Base-by-base conservation (phyloP, 2,888 invertebrate genomes). In the Syrista parreyssii region DNA sequence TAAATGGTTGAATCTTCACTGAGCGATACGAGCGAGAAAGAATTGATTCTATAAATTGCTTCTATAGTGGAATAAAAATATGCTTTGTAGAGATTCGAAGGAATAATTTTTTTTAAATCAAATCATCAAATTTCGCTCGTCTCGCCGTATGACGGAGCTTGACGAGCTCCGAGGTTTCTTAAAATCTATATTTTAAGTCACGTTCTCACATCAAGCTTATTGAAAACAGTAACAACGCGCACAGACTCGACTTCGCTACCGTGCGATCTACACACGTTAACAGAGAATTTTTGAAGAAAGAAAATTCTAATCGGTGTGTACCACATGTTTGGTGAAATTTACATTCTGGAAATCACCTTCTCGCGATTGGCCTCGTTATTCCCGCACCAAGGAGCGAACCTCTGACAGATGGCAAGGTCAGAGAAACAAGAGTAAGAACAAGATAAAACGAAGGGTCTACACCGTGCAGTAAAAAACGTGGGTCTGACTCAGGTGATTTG, bases 401-500 rank as follows among this genome's bases (percentile, higher is more conserved):
- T 23, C 23, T 23, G 40, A 55, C 40, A 23, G 23, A 23, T 6
- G 23, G 0, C 40, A 40, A 12, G 36, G 15, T 40, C 36, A 23
- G 23, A 23, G 23, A 55, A 23, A 55, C 15, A 55, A 23, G 15
- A 55, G 40, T 55, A 55, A 55, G 40, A 55, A 55, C 40, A 55
- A 23, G 40, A 23, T 1, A 55, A 55, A 55, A 32, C 30, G 69
- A 69, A 69, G 69, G 69, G 30, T 71, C 23, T 55, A 55, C 84
- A 91, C 86, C 81, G 87, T 89, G 86, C 88, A 90, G 81, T 89
- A 91, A 88, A 91, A 90, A 85, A 91, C 90, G 84, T 89, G 87
- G 83, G 85, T 85, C 83, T 87, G 85, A 83, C 84, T 86, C 84
- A 81, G 82, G 83, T 86, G 87, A 82, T 84, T 84, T 83, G 88